phyloP scores from a whole-genome alignment of 2,113 vertebrate genomes.

The Lophura nycthemera region DNA sequence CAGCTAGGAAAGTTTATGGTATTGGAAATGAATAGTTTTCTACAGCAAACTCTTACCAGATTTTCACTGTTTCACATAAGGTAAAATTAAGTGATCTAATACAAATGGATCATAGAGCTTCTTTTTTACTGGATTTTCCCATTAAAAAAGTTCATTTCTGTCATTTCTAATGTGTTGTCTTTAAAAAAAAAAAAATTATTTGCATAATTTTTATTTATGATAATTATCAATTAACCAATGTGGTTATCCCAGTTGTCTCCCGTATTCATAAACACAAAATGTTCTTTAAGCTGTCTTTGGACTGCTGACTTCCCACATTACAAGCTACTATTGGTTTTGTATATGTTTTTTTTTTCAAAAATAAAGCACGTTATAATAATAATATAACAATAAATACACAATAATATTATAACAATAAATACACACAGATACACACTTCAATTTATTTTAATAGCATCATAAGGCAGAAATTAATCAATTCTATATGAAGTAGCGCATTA shows the following conservation, averaged over 20 bases:
- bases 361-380: neutral
- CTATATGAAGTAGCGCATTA: neutral
- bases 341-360: neutral
- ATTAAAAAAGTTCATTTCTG: neutral
- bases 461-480: neutral
- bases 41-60: neutral
- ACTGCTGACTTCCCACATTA: neutral
- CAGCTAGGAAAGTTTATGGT: neutral
- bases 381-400: no score
- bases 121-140: neutral
- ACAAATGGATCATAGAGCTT: neutral
- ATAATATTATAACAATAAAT: no score
- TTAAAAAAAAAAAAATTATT: no score
- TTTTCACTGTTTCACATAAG: neutral
- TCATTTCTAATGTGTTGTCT: accelerated
- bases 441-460: neutral
- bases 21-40: neutral
- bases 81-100: neutral
- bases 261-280: neutral
- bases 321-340: accelerated
- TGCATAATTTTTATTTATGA: neutral
- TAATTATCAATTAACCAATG: neutral
- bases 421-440: accelerated
- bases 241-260: accelerated
- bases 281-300: neutral